phyloP scores from a whole-genome alignment of 2,888 invertebrate genomes.

The Coelinius sp. region DNA sequence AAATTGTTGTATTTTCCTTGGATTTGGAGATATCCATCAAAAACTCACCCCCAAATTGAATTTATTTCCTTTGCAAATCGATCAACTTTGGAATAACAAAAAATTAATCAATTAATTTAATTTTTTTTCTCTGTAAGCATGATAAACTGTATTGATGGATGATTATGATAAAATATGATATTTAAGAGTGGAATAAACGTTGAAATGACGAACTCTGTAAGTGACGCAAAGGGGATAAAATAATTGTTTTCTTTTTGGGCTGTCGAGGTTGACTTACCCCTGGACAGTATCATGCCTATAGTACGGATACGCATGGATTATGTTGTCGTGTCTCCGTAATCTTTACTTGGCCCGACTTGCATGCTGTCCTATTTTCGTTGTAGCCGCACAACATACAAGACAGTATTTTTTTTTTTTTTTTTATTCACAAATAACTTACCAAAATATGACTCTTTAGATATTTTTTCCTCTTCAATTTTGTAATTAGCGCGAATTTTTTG shows the following conservation, averaged over 20 bases:
- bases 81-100: too few relatives aligned
- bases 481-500: neutral
- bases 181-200: neutral
- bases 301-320: constrained; percentile 69
- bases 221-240: neutral
- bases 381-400: constrained; percentile 70
- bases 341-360: constrained; percentile 71
- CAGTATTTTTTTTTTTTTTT: constrained; percentile 51
- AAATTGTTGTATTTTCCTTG: too few relatives aligned
- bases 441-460: constrained; percentile 4
- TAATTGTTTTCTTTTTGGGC: constrained; percentile 49
- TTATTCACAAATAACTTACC: constrained; percentile 12
- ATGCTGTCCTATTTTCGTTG: constrained; percentile 68
- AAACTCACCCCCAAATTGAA: too few relatives aligned
- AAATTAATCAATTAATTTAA: too few relatives aligned
- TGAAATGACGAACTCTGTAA: constrained; percentile 1
- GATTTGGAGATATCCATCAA: too few relatives aligned
- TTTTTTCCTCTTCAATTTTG: neutral
- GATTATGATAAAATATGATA: too few relatives aligned
- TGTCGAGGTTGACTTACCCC: constrained; percentile 70
- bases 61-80: too few relatives aligned
- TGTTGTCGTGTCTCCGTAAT: constrained; percentile 68
- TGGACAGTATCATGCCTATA: constrained; percentile 70
- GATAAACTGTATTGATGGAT: too few relatives aligned
- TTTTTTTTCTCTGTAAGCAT: too few relatives aligned